A percentile compares a stretch with the other conserved stretches of the same genome.
Conservation (phyloP, 2,113 vertebrate species). For the Amblyornis subalaris region DNA sequence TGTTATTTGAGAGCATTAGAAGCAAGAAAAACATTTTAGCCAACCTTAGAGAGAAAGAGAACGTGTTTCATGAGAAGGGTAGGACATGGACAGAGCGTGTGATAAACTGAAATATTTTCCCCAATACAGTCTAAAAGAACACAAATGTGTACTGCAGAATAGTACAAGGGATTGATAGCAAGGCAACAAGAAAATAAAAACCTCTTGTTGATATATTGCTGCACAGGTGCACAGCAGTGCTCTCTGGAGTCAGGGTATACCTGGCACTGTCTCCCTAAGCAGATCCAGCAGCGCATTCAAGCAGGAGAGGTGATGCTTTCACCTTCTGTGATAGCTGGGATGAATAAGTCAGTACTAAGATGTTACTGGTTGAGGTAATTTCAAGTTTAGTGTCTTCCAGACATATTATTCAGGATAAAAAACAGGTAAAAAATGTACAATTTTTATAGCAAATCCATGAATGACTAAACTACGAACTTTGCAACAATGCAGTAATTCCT, state of each 20-base stretch:
- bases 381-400: conserved; percentile 42
- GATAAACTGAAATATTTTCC: neutral
- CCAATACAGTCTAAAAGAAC: neutral
- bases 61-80: neutral
- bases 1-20: neutral
- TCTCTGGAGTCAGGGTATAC: neutral
- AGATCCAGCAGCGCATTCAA: neutral
- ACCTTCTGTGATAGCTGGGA: neutral
- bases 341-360: conserved; percentile 19
- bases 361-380: neutral
- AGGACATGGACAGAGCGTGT: neutral
- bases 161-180: neutral
- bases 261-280: neutral
- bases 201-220: neutral
- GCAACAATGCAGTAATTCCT: neutral
- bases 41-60: neutral
- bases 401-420: conserved; percentile 8
- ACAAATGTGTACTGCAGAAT: neutral
- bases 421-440: neutral
- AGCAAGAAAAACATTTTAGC: neutral
- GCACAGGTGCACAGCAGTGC: neutral
- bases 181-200: neutral
- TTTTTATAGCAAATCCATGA: neutral
- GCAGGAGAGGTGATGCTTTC: neutral
- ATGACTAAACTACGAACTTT: conserved; percentile 26